A percentile compares a stretch with the other conserved stretches of the same genome.
phyloP scores from a whole-genome alignment of 2,888 invertebrate species.

The Electrophaes corylata region DNA sequence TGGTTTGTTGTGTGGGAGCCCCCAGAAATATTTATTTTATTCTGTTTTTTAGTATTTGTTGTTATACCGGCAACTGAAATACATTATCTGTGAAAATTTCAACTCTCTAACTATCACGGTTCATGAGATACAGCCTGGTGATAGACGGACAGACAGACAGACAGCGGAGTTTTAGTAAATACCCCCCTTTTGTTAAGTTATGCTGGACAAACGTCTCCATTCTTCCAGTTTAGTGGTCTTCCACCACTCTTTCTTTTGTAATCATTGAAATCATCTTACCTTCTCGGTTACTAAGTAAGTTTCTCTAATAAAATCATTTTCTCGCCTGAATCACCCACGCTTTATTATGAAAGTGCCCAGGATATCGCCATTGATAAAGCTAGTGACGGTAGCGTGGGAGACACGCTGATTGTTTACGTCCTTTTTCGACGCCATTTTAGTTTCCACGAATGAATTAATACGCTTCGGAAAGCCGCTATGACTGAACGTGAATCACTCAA shows the following conservation, averaged over 20 bases:
- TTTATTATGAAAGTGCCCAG: slow-evolving; percentile 47
- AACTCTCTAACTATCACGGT: no score
- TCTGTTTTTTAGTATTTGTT: no score
- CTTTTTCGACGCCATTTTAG: slow-evolving; percentile 55
- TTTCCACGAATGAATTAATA: slow-evolving; percentile 54
- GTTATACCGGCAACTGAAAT: no score
- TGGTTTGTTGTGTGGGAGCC: no score
- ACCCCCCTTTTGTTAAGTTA: no score
- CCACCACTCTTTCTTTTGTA: neutral
- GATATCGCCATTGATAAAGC: slow-evolving; percentile 61
- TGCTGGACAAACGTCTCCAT: neutral
- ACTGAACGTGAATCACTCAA: slow-evolving; percentile 31
- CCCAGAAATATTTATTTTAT: no score
- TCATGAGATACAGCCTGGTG: no score
- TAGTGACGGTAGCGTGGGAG: slow-evolving; percentile 59
- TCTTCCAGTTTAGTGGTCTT: neutral
- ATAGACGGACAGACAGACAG: no score
- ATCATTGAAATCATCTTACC: neutral
- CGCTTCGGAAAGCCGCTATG: slow-evolving; percentile 42
- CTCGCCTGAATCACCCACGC: slow-evolving; percentile 45
- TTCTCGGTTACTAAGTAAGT: no score
- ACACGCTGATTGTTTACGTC: slow-evolving; percentile 60
- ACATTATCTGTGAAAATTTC: no score
- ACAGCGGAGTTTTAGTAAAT: no score
- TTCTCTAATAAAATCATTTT: slow-evolving; percentile 10